Evolutionary conservation across 1,140 invertebrate species (phyloP).

Genomic region (Tyrophagus putrescentiae): DNA sequence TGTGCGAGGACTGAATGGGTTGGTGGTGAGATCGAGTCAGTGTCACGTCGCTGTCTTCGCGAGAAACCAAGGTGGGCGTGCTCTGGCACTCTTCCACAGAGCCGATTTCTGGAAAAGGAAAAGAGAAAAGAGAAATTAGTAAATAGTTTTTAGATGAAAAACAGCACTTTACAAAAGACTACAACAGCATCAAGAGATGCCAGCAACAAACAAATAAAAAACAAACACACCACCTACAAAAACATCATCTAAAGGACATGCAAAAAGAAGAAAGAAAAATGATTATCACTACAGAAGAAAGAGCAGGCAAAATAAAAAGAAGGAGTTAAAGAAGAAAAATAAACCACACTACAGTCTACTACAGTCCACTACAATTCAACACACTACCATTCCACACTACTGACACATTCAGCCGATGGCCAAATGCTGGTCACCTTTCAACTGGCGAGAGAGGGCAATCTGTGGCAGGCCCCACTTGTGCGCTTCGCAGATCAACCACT

Average conservation of each 20-base stretch:
- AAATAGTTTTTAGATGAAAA: too few species aligned
- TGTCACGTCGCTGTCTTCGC: background rate
- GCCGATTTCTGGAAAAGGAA: conserved; percentile 39
- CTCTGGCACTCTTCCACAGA: conserved; percentile 67
- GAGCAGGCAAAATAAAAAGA: too few species aligned
- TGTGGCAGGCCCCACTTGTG: conserved; percentile 53
- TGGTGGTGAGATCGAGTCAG: background rate
- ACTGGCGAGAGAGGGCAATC: background rate
- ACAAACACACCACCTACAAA: background rate
- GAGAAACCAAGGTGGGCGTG: conserved; percentile 47
- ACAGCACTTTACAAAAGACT: too few species aligned
- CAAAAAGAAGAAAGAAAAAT: background rate
- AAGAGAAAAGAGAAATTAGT: too few species aligned
- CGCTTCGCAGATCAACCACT: conserved; percentile 70
- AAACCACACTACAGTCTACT: too few species aligned
- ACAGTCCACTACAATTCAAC: too few species aligned
- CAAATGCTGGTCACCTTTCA: background rate
- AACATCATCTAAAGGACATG: background rate
- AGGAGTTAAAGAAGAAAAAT: too few species aligned
- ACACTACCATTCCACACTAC: too few species aligned
- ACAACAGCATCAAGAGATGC: too few species aligned
- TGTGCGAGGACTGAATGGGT: background rate
- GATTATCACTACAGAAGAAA: too few species aligned
- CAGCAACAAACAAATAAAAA: too few species aligned
- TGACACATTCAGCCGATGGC: too few species aligned